A percentile compares a stretch with the other conserved stretches of the same genome.
Conservation (phyloP, 1,140 invertebrate genomes). For the Ylistrum balloti region DNA sequence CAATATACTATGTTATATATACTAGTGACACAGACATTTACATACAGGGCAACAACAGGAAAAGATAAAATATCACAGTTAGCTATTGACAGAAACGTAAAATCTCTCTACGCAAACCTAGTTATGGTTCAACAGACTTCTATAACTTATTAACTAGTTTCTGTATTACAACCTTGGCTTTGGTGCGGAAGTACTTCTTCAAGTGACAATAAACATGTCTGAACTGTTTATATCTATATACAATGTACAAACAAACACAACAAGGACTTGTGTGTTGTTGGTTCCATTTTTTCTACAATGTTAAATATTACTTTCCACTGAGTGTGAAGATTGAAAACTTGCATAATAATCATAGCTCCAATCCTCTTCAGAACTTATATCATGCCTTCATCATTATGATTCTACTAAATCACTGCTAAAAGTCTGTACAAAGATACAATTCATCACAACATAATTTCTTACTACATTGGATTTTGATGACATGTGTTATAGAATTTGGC, state of each 20-base stretch:
- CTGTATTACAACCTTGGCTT: conserved; percentile 16
- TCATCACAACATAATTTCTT: background rate
- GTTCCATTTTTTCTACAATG: background rate
- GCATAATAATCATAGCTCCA: conserved; percentile 1
- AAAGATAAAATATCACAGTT: conserved; percentile 36
- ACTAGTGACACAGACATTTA: background rate
- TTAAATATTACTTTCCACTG: background rate
- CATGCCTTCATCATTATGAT: too few species aligned
- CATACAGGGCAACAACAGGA: conserved; percentile 19
- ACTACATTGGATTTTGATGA: background rate
- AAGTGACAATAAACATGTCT: background rate
- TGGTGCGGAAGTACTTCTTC: conserved; percentile 13
- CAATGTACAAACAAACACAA: background rate
- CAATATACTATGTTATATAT: background rate
- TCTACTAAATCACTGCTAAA: background rate
- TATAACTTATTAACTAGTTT: background rate
- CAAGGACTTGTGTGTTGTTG: background rate
- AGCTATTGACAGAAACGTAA: conserved; percentile 19
- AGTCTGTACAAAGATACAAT: background rate
- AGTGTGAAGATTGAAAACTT: conserved; percentile 20
- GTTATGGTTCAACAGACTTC: background rate
- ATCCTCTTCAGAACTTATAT: conserved; percentile 14
- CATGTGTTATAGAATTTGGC: background rate
- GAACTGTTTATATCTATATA: background rate
- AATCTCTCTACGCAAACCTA: background rate